Base-by-base conservation (phyloP, 1,140 invertebrate genomes). In the Drosophila gunungcola region DNA sequence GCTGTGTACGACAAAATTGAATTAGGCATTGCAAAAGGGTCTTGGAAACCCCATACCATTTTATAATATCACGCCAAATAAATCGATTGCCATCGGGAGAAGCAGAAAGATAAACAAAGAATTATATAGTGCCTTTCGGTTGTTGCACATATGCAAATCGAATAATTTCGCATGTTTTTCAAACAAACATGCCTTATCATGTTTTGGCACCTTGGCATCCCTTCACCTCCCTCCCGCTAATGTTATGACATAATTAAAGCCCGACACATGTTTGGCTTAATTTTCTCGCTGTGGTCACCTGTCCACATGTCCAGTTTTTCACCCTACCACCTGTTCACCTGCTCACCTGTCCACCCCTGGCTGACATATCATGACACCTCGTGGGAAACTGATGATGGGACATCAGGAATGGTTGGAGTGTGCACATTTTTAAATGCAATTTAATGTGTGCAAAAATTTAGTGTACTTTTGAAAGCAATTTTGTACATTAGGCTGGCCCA, bases 241-340 rank as follows among this genome's bases (percentile, higher is more conserved):
- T 75, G 53, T 65, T 75, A 58, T 75, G 73, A 75, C 73, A 75
- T 76, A 76, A 76, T 76, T 75, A 76, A 76, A 58, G 72, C 73
- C 42, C 16, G 52, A 76, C 72, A 75, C 73, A 67, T 58, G 73
- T 75, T 75, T 53, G 70, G 48, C 45, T 57, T 57, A 61, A 52
- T 52, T 57, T 61, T 64, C 29, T 34, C 61, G 60, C 25, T 4
- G 45, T 69, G 43, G 64, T 56, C 27, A 48, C 42, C 43, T 53
- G 36, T 56, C 46, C 51, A n/a, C 6, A 7, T 39, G 41, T 29
- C 61, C n/a, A 45, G 4, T 34, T 29, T 10, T 42, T 52, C 41
- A 4, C 27, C 11, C 45, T 41, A 32, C 42, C 34, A 9, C 32
- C 32, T 51, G 54, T 32, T 39, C 48, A 10, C 29, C 10, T 52